Base-by-base conservation (phyloP, 2,888 invertebrate genomes). In the Platycheirus rosarum region DNA sequence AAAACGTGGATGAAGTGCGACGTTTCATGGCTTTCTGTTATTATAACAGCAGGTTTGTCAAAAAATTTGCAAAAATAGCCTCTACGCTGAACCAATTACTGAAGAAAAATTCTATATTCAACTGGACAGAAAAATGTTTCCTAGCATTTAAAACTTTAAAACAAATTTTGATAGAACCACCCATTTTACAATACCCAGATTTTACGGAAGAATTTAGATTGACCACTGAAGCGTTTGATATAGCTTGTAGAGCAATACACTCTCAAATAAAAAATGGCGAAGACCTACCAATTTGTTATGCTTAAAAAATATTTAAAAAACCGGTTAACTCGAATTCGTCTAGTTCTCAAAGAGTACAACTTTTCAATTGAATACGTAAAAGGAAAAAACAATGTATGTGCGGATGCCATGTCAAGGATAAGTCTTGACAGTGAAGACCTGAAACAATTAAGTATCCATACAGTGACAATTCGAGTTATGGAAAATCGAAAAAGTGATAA, bases 161-260 rank as follows among this genome's bases (percentile, higher is more conserved):
- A 49, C n/a, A 49, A 7, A 26, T 9, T 7, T 26, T 49, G 18
- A 49, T 49, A 13, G 8, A 13, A 29, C 29, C 49, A 2, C 29
- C 29, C 14, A 49, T 29, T 1, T 14, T 29, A 29, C 11, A 29
- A 2, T 29, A 49, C 5, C 49, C 49, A 49, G 26, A 49, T 29
- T 49, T 49, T 8, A 13, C 9, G 0, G 2, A 49, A 14, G 26
- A 26, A 5, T 85, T 62, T 77, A 49, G 3, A 13, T 29, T 49
- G n/a, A 86, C 87, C 2, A 87, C 87, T 0, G 88, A 88, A 37
- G 87, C 88, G 0, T 85, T 85, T 2, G 71, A 85, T 13, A 78
- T 20, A 4, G 87, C 86, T 1, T 42, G 86, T 11, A 87, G 86
- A 3, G 85, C 75, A 0, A 84, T 88, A 13, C 55, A 87, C 6